These are phyloP conservation scores for Drosophila limbata DNA, from an alignment of 2,888 invertebrate species.

Conservation along the genomic window DNA sequence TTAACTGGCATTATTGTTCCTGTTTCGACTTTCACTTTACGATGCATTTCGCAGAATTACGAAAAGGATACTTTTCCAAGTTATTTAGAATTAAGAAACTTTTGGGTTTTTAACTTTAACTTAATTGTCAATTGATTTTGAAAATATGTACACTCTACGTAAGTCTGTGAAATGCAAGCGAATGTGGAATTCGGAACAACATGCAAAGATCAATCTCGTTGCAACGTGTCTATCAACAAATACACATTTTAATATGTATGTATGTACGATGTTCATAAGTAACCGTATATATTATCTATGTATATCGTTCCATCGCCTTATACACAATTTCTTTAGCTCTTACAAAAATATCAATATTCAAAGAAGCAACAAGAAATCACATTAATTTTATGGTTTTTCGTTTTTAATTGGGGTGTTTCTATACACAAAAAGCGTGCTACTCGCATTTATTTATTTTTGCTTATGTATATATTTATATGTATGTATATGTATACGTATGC, in stretches of 20 bases:
- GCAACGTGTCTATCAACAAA: constrained; percentile 8
- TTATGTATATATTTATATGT: constrained; percentile 39
- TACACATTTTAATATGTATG: background rate
- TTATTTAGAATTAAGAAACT: background rate
- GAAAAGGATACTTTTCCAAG: background rate
- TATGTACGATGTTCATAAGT: constrained; percentile 2
- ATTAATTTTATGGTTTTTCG: constrained; percentile 49
- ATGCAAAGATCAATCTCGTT: background rate
- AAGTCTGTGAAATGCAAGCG: constrained; percentile 2
- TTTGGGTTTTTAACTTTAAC: background rate
- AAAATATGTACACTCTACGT: background rate
- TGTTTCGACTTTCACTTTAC: background rate
- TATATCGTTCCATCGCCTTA: constrained; percentile 21
- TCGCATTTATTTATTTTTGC: constrained; percentile 51
- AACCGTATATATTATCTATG: constrained; percentile 28
- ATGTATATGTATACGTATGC: constrained; percentile 38
- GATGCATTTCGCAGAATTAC: background rate
- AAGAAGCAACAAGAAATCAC: constrained; percentile 82
- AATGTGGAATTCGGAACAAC: background rate
- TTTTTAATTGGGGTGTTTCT: constrained; percentile 38
- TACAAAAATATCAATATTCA: constrained; percentile 77
- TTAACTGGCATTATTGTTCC: background rate
- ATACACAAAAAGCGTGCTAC: constrained; percentile 77
- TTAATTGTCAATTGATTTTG: background rate
- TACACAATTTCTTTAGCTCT: constrained; percentile 53